phyloP scores from a whole-genome alignment of 2,797 vertebrate genomes.

The Myotis myotis region DNA sequence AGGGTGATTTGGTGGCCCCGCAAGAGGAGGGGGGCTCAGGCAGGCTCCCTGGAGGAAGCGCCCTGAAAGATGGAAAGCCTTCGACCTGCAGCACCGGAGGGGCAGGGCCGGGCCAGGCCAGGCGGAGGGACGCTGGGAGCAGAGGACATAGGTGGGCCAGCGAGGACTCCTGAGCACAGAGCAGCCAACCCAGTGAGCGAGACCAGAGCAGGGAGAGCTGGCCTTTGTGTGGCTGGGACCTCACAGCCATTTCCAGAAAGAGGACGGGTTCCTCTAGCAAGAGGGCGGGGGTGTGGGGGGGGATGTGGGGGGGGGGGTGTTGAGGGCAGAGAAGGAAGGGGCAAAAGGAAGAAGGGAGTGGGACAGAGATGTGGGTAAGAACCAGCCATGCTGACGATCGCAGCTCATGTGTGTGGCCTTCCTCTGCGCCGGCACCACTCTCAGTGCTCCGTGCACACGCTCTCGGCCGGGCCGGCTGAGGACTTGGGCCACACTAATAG shows the following conservation, averaged over 20 bases:
- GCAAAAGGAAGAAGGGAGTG: not conserved
- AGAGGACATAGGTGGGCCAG: not conserved
- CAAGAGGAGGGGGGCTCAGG: not conserved
- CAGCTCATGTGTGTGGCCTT: not conserved
- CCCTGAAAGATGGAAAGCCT: not conserved
- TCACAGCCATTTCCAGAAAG: not conserved
- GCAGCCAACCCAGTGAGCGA: fast-evolving
- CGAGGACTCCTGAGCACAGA: fast-evolving
- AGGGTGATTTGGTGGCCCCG: not conserved
- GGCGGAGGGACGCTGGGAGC: not conserved
- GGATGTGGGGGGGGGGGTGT: no score
- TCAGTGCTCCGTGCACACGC: fast-evolving
- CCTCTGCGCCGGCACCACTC: not conserved
- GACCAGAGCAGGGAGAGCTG: not conserved
- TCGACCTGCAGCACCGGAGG: not conserved
- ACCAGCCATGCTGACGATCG: fast-evolving
- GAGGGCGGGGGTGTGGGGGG: not conserved
- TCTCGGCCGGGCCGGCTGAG: not conserved
- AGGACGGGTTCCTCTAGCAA: not conserved
- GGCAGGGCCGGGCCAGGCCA: no score
- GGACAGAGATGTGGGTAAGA: not conserved
- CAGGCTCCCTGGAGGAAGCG: not conserved
- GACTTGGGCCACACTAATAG: fast-evolving
- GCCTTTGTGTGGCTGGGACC: not conserved
- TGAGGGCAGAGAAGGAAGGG: not conserved